These are phyloP conservation scores for Tribolium castaneum DNA, from an alignment of 1,140 invertebrate genomes.

Conservation along the genomic window DNA sequence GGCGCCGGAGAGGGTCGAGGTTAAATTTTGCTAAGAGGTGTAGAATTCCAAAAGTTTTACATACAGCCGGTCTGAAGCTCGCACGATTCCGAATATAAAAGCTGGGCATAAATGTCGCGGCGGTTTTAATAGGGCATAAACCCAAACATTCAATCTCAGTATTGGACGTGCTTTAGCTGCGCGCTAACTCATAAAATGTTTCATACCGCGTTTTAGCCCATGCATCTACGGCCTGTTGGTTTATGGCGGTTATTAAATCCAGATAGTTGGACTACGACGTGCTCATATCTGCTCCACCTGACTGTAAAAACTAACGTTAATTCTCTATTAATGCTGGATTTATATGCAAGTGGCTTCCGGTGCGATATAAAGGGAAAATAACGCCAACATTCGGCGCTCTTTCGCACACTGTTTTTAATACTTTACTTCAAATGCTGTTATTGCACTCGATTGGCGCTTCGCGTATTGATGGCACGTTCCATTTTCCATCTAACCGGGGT, in stretches of 20 bases:
- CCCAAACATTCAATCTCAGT: constrained; percentile 46
- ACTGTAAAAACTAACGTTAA: constrained; percentile 28
- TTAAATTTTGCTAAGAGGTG: constrained; percentile 3
- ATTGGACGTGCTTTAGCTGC: constrained; percentile 37
- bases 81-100: constrained; percentile 40
- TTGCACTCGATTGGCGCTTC: not conserved
- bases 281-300: constrained; percentile 17
- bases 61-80: not conserved
- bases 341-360: constrained; percentile 7
- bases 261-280: constrained; percentile 25
- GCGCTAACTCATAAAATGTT: constrained; percentile 27
- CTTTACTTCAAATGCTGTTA: not conserved
- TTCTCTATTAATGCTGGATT: constrained; percentile 20
- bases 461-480: not conserved
- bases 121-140: constrained; percentile 45
- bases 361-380: not conserved
- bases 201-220: constrained; percentile 19
- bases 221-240: constrained; percentile 22
- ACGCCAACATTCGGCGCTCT: not conserved
- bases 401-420: not conserved
- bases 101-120: constrained; percentile 38
- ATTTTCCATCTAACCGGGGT: not conserved
- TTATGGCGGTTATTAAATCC: constrained; percentile 21
- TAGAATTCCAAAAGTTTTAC: constrained; percentile 2
- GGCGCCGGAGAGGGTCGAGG: not conserved